A percentile compares a stretch with the other conserved stretches of the same genome.
phyloP scores from a whole-genome alignment of 1,140 invertebrate genomes.

The Conus betulinus region DNA sequence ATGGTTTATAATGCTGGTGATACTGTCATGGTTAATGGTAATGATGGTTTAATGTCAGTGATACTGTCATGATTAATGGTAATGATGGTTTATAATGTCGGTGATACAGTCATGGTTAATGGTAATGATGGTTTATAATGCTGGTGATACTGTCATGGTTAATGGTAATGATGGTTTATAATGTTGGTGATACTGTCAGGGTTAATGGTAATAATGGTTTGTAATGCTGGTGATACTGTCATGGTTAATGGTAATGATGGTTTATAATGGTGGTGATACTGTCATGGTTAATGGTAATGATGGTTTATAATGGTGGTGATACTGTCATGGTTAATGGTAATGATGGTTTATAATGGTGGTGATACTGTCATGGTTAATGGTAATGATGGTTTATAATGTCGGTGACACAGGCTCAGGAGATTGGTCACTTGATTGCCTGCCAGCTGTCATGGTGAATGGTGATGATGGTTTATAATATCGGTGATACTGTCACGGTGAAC shows the following conservation, averaged over 20 bases:
- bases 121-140: no score
- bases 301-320: no score
- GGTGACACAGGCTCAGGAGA: constrained; percentile 67
- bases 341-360: no score
- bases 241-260: no score
- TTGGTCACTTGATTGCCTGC: constrained; percentile 72
- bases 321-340: neutral
- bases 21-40: neutral
- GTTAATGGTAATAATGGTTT: no score
- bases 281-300: no score
- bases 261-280: neutral
- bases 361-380: neutral
- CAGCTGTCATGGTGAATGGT: constrained; percentile 47
- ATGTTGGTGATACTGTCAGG: neutral
- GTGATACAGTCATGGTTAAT: constrained; percentile 41
- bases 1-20: no score
- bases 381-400: no score
- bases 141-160: neutral
- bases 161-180: no score
- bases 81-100: no score
- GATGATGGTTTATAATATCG: neutral
- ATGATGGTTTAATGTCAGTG: no score
- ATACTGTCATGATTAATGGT: neutral
- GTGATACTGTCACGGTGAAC: neutral
- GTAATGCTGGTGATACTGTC: neutral